phyloP scores from a whole-genome alignment of 1,140 invertebrate genomes.

The Cotesia glomerata region DNA sequence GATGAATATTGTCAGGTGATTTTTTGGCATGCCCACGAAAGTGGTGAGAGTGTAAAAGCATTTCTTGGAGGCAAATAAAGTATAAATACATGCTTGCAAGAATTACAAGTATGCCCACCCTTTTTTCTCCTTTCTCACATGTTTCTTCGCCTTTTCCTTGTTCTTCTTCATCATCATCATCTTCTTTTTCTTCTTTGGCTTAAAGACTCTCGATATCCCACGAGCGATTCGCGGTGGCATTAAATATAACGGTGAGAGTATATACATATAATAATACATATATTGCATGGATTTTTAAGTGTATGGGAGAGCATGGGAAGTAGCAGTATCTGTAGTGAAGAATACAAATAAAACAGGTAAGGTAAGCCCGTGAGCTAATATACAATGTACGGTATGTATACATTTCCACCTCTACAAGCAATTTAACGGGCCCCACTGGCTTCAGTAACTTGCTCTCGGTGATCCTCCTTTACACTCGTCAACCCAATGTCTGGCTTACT shows the following conservation, averaged over 20 bases:
- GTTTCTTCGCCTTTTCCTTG: not conserved
- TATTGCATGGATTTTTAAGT: too few relatives aligned
- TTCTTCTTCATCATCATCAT: not conserved
- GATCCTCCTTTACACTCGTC: too few relatives aligned
- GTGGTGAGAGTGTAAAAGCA: slow-evolving; percentile 29
- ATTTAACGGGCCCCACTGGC: too few relatives aligned
- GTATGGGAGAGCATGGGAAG: too few relatives aligned
- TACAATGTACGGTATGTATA: too few relatives aligned
- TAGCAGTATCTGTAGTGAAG: too few relatives aligned
- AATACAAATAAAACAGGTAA: too few relatives aligned
- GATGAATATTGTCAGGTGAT: slow-evolving; percentile 17
- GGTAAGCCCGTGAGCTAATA: too few relatives aligned
- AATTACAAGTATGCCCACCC: not conserved
- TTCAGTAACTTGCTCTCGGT: too few relatives aligned
- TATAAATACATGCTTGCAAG: not conserved
- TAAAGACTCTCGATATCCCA: not conserved
- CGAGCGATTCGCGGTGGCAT: not conserved
- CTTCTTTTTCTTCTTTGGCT: not conserved
- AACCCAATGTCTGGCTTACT: too few relatives aligned
- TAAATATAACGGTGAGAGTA: slow-evolving; percentile 10
- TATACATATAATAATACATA: not conserved
- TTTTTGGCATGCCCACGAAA: slow-evolving; percentile 20
- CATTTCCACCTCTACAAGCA: too few relatives aligned
- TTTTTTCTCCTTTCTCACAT: not conserved
- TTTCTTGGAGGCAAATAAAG: slow-evolving; percentile 5